Evolutionary conservation across 2,113 vertebrate species (phyloP).

Genomic region (Galeopterus variegatus): DNA sequence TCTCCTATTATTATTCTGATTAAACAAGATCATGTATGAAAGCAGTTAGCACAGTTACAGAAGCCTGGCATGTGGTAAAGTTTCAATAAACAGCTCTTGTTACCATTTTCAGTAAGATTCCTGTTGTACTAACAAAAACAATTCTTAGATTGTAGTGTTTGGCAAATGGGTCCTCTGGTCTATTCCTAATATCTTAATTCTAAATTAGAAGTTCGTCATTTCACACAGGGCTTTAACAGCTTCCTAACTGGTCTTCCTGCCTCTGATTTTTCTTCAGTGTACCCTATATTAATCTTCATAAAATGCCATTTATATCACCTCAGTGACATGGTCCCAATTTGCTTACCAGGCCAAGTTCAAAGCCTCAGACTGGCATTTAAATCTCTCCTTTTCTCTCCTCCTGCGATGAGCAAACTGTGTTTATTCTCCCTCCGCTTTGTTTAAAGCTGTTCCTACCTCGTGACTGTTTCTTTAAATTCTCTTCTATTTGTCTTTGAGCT

Average conservation of each 20-base stretch:
- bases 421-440: neutral
- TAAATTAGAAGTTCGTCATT: conserved; percentile 28
- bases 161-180: neutral
- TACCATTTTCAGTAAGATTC: neutral
- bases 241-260: neutral
- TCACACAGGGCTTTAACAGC: neutral
- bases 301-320: neutral
- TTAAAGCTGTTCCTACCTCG: conserved; percentile 2
- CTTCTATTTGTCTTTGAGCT: neutral
- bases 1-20: neutral
- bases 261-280: neutral
- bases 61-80: neutral
- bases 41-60: neutral
- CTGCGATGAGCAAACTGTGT: neutral
- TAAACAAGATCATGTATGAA: conserved; percentile 29
- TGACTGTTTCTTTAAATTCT: conserved; percentile 22
- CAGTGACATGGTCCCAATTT: neutral
- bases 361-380: neutral
- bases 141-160: conserved; percentile 7
- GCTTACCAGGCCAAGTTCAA: neutral
- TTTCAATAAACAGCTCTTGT: conserved; percentile 6
- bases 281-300: conserved; percentile 16
- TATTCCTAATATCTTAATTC: conserved; percentile 23
- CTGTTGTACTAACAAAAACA: neutral
- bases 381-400: neutral